Percentiles rank a stretch among this genome's conserved stretches.
Conservation (phyloP, 2,888 invertebrate species). For the Apantesis nais region DNA sequence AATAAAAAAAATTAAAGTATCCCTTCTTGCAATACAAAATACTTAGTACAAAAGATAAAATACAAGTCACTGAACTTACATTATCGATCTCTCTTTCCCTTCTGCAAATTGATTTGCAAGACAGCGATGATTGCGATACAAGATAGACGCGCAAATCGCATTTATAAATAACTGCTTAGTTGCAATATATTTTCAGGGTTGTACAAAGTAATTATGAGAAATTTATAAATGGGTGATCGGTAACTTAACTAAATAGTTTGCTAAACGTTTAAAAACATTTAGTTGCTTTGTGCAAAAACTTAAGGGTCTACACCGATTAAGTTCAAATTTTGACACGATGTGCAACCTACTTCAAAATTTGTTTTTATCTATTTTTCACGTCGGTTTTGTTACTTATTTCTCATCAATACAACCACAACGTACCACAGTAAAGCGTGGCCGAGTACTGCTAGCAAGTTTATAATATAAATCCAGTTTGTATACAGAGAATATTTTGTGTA, state of each 20-base stretch:
- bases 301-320: too few relatives aligned
- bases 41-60: conserved; percentile 5
- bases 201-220: conserved; percentile 25
- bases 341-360: too few relatives aligned
- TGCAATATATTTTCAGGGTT: conserved; percentile 40
- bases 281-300: too few relatives aligned
- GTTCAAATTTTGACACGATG: too few relatives aligned
- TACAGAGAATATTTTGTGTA: background rate
- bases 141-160: background rate
- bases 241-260: background rate
- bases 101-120: conserved; percentile 61
- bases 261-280: too few relatives aligned
- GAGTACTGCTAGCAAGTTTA: too few relatives aligned
- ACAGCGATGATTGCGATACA: conserved; percentile 60
- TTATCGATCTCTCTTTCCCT: conserved; percentile 49
- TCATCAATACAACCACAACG: too few relatives aligned
- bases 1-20: background rate
- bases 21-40: conserved; percentile 4
- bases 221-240: background rate
- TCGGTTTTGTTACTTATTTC: too few relatives aligned
- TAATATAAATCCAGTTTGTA: background rate
- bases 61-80: conserved; percentile 40
- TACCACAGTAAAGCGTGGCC: too few relatives aligned
- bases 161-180: conserved; percentile 19
- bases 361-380: too few relatives aligned